phyloP scores from a whole-genome alignment of 2,888 invertebrate species.

The Elegia similella region DNA sequence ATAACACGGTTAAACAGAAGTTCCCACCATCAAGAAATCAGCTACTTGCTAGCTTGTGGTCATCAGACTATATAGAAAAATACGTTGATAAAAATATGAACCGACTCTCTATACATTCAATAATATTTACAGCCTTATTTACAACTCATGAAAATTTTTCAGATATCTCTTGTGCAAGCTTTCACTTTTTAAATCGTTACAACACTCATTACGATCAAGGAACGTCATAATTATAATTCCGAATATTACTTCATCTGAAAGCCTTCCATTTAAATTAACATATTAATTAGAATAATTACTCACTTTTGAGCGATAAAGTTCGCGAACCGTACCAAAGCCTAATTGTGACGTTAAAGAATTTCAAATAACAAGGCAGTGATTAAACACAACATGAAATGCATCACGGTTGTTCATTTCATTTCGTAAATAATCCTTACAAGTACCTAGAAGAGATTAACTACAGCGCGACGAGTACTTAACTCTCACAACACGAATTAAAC shows the following conservation, averaged over 20 bases:
- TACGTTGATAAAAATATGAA: slow-evolving; percentile 72
- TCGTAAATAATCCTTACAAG: neutral
- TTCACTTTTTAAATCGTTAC: slow-evolving; percentile 6
- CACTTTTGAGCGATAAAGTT: slow-evolving; percentile 4
- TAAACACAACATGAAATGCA: slow-evolving; percentile 40
- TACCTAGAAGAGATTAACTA: neutral
- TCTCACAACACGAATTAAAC: slow-evolving; percentile 7
- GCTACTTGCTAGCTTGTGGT: slow-evolving; percentile 35
- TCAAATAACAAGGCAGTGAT: slow-evolving; percentile 44
- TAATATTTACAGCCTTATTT: slow-evolving; percentile 65
- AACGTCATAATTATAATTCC: neutral
- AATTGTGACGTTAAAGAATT: slow-evolving; percentile 14
- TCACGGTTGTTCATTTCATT: slow-evolving; percentile 23
- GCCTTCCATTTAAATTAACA: neutral
- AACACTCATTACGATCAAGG: neutral
- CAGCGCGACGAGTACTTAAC: neutral
- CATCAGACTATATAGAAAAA: slow-evolving; percentile 60
- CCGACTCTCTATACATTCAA: slow-evolving; percentile 63
- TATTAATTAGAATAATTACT: neutral
- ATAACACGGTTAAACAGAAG: slow-evolving; percentile 18
- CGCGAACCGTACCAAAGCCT: neutral
- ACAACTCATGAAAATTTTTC: slow-evolving; percentile 41
- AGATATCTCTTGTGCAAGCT: slow-evolving; percentile 40
- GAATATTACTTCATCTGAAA: slow-evolving; percentile 1
- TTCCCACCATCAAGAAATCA: slow-evolving; percentile 17